A percentile compares a stretch with the other conserved stretches of the same genome.
phyloP scores from a whole-genome alignment of 2,888 invertebrate species.

The Thymelicus lineola region DNA sequence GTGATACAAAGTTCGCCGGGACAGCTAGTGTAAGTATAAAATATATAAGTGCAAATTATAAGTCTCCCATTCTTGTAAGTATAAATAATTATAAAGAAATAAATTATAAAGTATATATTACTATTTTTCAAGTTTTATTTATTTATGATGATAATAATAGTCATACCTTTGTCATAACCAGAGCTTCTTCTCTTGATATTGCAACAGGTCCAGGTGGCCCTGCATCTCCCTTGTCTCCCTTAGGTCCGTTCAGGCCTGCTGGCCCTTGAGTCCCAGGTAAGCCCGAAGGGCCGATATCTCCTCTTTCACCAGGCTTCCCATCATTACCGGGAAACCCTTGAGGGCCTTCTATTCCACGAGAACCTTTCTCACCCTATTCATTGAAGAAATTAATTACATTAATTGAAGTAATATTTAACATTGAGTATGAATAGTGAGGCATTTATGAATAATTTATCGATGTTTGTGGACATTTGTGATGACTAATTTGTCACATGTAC shows the following conservation, averaged over 20 bases:
- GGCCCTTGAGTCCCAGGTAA: slow-evolving; percentile 89
- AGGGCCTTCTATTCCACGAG: slow-evolving; percentile 87
- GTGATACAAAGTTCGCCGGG: too few species aligned
- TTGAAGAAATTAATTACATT: slow-evolving; percentile 1
- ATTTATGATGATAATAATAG: background rate
- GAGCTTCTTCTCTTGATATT: slow-evolving; percentile 85
- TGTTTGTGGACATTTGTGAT: too few species aligned
- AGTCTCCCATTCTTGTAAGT: too few species aligned
- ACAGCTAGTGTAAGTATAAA: too few species aligned
- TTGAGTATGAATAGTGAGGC: too few species aligned
- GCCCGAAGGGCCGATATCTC: slow-evolving; percentile 89
- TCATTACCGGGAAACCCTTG: slow-evolving; percentile 88
- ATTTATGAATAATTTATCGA: too few species aligned
- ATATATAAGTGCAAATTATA: too few species aligned
- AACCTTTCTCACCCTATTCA: slow-evolving; percentile 86
- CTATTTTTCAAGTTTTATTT: too few species aligned
- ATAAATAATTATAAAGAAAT: too few species aligned
- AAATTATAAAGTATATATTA: too few species aligned
- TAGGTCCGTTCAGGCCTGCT: slow-evolving; percentile 86
- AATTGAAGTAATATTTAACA: background rate
- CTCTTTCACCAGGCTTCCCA: slow-evolving; percentile 87
- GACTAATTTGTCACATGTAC: too few species aligned
- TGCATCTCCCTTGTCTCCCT: slow-evolving; percentile 89
- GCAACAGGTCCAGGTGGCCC: slow-evolving; percentile 89
- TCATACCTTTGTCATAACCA: slow-evolving; percentile 84